Evolutionary conservation across 2,113 vertebrate genomes (phyloP).

Genomic region (Ardeotis arabs): DNA sequence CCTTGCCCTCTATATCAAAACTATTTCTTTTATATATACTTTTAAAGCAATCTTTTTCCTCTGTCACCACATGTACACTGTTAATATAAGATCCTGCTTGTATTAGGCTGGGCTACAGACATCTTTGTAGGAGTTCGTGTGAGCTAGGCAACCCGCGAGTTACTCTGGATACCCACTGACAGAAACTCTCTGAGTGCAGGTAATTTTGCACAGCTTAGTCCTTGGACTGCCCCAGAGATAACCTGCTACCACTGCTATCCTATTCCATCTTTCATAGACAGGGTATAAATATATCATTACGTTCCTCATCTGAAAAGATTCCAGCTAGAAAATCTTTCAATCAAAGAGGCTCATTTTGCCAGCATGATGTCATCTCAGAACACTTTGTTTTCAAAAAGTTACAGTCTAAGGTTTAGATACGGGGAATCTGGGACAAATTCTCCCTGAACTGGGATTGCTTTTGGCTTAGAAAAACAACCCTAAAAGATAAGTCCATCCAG

Average conservation of each 20-base stretch:
- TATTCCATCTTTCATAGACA: not conserved
- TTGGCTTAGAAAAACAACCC: not conserved
- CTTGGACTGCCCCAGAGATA: not conserved
- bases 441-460: not conserved
- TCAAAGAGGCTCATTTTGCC: conserved; percentile 5
- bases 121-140: not conserved
- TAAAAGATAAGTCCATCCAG: not conserved
- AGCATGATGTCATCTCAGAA: not conserved
- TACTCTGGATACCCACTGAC: not conserved
- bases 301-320: not conserved
- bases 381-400: not conserved
- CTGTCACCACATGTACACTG: not conserved
- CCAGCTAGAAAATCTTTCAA: not conserved
- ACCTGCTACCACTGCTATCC: not conserved
- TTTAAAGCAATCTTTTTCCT: not conserved
- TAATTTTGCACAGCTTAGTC: not conserved
- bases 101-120: not conserved
- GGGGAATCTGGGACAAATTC: not conserved
- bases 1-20: not conserved
- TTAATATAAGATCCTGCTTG: not conserved
- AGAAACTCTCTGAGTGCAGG: not conserved
- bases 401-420: conserved; percentile 14
- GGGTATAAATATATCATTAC: not conserved
- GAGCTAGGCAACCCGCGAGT: not conserved
- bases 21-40: not conserved